Evolutionary conservation across 2,888 invertebrate genomes (phyloP).

Genomic region (Caenorhabditis sulstoni): DNA sequence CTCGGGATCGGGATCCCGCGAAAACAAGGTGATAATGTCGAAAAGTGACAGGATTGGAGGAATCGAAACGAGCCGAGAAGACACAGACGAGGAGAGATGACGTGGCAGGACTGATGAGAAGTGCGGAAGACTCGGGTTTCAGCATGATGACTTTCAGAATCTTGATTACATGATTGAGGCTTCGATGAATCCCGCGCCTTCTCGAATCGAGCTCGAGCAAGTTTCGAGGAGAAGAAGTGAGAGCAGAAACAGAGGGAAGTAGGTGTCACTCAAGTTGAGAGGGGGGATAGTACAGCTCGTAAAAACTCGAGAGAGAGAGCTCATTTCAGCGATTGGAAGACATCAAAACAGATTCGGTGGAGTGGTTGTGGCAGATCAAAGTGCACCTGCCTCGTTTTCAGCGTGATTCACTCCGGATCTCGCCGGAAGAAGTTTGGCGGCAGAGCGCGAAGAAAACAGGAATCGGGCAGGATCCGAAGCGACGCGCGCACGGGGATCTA

Average conservation of each 20-base stretch:
- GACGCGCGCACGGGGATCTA: constrained; percentile 2
- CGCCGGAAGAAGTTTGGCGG: constrained; percentile 13
- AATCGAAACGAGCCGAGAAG: not conserved
- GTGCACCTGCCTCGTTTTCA: constrained; percentile 14
- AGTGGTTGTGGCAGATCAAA: constrained; percentile 29
- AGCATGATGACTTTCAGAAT: too few relatives aligned
- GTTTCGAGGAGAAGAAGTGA: too few relatives aligned
- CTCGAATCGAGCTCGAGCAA: too few relatives aligned
- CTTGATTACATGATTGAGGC: too few relatives aligned
- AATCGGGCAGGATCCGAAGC: constrained; percentile 1
- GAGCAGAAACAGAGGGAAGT: constrained; percentile 20
- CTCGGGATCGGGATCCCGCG: not conserved
- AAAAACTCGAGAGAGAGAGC: constrained; percentile 11
- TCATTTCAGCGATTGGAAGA: constrained; percentile 41
- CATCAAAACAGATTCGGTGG: constrained; percentile 9
- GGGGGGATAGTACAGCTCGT: constrained; percentile 35
- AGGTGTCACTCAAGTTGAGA: constrained; percentile 48
- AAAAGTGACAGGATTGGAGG: constrained; percentile 17
- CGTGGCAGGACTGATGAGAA: too few relatives aligned
- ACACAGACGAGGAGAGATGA: constrained; percentile 11
- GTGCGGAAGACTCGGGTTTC: too few relatives aligned
- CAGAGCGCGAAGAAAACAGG: constrained; percentile 1
- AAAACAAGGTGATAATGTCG: constrained; percentile 41
- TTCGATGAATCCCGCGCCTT: too few relatives aligned
- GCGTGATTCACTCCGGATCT: constrained; percentile 25